These are phyloP conservation scores for Megaceryle torquata DNA, from an alignment of 2,113 vertebrate genomes.

Conservation along the genomic window DNA sequence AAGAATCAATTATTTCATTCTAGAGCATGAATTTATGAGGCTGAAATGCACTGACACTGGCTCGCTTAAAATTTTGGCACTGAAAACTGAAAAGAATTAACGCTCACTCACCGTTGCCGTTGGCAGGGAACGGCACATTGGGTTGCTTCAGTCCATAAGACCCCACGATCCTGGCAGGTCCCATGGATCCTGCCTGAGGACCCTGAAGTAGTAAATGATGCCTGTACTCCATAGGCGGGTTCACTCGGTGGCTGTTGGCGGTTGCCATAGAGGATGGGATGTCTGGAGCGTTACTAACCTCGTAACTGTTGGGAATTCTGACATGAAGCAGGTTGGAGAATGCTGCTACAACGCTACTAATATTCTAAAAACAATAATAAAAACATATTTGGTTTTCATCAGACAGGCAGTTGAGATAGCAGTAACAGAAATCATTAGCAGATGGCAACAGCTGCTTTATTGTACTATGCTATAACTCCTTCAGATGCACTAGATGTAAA, in stretches of 20 bases:
- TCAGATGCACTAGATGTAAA: background rate
- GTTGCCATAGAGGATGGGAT: conserved; percentile 73
- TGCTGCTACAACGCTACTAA: conserved; percentile 84
- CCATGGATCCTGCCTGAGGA: conserved; percentile 68
- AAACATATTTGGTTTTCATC: background rate
- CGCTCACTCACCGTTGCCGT: conserved; percentile 82
- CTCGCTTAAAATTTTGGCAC: background rate
- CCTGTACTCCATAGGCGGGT: conserved; percentile 75
- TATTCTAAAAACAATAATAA: conserved; percentile 77
- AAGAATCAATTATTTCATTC: background rate
- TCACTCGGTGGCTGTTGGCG: conserved; percentile 74
- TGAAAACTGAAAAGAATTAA: background rate
- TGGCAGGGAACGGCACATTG: conserved; percentile 76
- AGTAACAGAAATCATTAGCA: background rate
- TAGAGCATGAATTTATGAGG: background rate
- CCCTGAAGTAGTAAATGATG: conserved; percentile 75
- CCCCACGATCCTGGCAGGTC: conserved; percentile 70
- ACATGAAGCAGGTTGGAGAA: conserved; percentile 88
- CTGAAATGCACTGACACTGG: background rate
- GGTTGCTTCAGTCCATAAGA: conserved; percentile 80
- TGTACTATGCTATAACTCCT: background rate
- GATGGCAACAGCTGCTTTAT: background rate
- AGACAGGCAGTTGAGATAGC: background rate
- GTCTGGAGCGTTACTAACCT: conserved; percentile 86
- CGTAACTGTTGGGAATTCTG: conserved; percentile 84